Base-by-base conservation (phyloP, 2,888 invertebrate genomes). In the Trissoscelio sp. region DNA sequence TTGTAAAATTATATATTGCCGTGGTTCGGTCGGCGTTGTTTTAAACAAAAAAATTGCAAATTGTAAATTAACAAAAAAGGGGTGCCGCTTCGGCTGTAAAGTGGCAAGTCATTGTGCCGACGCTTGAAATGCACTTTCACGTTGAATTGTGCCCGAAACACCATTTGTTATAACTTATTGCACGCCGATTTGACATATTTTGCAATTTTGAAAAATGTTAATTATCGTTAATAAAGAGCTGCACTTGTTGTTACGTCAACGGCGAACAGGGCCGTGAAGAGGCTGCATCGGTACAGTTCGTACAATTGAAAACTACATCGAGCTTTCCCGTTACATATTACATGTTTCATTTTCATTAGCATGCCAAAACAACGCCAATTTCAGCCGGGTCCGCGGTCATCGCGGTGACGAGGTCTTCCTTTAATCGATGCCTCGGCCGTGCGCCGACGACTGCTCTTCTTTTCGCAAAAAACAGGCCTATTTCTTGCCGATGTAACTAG, bases 221-320 rank as follows among this genome's bases (percentile, higher is more conserved):
- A 91, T 91, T 90, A 91, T 91, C 90, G 89, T 91, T 91, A 91
- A 91, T 91, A 91, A 91, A 91, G 90, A 89, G 89, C 87, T 86
- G 86, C 88, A 88, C 90, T 91, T 91, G 91, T 91, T 91, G 91
- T 89, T 91, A 89, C 85, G 88, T 89, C 89, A 88, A 88, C 91
- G 91, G 91, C 88, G 85, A 91, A 86, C 90, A 91, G 91, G 89
- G 88, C 87, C 82, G 89, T 86, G 89, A 91, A 89, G 91, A 91
- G 91, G 89, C 89, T 88, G 88, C 87, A 87, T 87, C 86, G 86
- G 87, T 87, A 87, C 85, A 87, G 80, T 80, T 78, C 77, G 83
- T 80, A 85, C 84, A 81, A 81, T 81, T 81, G 81, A 74, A 78
- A 81, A 78, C 81, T 81, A 82, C 78, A 82, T 78, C 70, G 78